These are phyloP conservation scores for Nomada ruficornis DNA, from an alignment of 2,888 invertebrate genomes.

Conservation along the genomic window DNA sequence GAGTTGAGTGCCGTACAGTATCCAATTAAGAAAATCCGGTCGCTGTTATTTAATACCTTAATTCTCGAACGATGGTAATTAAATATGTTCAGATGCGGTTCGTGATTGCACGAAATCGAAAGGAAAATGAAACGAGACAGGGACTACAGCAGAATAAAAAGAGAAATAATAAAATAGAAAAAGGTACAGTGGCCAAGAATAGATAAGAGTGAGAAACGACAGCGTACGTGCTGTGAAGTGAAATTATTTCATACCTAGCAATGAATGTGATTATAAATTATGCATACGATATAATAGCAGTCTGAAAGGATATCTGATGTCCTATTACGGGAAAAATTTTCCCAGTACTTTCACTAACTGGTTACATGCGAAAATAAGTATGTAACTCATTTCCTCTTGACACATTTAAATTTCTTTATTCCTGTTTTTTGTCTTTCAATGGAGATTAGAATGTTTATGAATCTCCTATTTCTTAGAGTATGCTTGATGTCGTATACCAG, in stretches of 20 bases:
- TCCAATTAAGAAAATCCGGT: conserved; percentile 61
- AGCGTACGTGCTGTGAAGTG: not conserved
- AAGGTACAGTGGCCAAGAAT: not conserved
- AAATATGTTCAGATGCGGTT: not conserved
- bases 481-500: no score
- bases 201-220: conserved; percentile 21
- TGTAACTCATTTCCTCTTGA: not conserved
- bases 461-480: no score
- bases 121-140: not conserved
- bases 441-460: no score
- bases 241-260: conserved; percentile 6
- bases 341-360: conserved; percentile 33
- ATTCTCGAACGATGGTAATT: not conserved
- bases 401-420: conserved; percentile 2
- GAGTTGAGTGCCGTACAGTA: no score
- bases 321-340: conserved; percentile 22
- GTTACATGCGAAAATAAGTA: conserved; percentile 17
- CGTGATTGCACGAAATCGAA: conserved; percentile 3
- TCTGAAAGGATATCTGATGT: conserved; percentile 26
- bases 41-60: not conserved
- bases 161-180: no score
- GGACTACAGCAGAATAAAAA: not conserved
- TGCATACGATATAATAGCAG: conserved; percentile 20
- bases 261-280: conserved; percentile 37
- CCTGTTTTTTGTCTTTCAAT: no score